These are phyloP conservation scores for Callopanchax toddi DNA, from an alignment of 2,113 vertebrate species.

Conservation along the genomic window DNA sequence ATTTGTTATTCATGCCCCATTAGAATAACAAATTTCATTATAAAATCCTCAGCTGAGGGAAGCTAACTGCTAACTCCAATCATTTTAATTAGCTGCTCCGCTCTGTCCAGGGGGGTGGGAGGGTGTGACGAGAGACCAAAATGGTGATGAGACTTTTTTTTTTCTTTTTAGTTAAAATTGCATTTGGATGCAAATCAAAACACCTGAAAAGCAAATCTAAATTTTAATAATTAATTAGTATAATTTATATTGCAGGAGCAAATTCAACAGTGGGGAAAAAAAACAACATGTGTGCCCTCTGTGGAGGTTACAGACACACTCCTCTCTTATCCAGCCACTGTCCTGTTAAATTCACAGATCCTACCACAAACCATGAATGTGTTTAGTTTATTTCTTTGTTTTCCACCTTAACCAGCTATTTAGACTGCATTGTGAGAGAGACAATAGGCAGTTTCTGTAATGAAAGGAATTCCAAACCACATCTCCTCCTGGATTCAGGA, in stretches of 20 bases:
- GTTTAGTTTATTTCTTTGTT: too few relatives aligned
- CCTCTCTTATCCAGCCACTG: neutral
- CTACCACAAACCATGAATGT: neutral
- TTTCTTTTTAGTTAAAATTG: slow-evolving; percentile 1
- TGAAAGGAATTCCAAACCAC: too few relatives aligned
- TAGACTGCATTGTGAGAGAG: too few relatives aligned
- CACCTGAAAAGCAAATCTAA: neutral
- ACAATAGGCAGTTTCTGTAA: too few relatives aligned
- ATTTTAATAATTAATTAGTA: slow-evolving; percentile 22
- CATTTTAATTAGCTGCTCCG: slow-evolving; percentile 60
- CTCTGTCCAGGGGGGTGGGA: slow-evolving; percentile 17
- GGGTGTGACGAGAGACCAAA: slow-evolving; percentile 16
- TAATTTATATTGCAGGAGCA: slow-evolving; percentile 11
- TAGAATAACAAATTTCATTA: slow-evolving; percentile 70
- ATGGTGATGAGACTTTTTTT: slow-evolving; percentile 14
- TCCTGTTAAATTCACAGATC: slow-evolving; percentile 17
- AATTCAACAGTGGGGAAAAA: neutral
- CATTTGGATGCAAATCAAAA: slow-evolving; percentile 28
- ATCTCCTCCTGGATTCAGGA: too few relatives aligned
- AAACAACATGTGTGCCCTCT: too few relatives aligned
- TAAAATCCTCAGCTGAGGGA: slow-evolving; percentile 9
- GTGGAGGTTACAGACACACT: neutral
- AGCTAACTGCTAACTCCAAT: slow-evolving; percentile 53
- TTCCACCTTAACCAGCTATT: too few relatives aligned
- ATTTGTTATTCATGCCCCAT: slow-evolving; percentile 49